Conservation (phyloP, 2,113 vertebrate species). For the Scytalopus superciliaris region DNA sequence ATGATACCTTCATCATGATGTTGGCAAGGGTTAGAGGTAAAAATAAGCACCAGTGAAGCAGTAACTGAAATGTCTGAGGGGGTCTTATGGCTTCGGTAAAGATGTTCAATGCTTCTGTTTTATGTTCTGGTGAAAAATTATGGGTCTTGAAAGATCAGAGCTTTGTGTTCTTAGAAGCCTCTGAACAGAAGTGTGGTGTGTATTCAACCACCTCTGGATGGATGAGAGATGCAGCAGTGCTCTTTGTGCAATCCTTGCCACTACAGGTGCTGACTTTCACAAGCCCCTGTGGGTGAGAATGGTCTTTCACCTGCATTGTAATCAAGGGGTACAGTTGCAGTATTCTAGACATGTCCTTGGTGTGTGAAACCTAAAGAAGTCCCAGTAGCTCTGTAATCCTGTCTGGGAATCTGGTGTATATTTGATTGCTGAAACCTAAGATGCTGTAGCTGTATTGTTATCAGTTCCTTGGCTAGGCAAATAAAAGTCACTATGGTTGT, state of each 20-base stretch:
- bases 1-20: not conserved
- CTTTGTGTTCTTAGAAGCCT: not conserved
- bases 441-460: not conserved
- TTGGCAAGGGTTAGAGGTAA: not conserved
- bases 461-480: not conserved
- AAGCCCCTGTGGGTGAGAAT: not conserved
- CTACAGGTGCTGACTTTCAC: fast-evolving
- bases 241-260: fast-evolving
- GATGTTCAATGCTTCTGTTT: not conserved
- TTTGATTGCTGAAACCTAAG: not conserved
- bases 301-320: not conserved
- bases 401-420: not conserved
- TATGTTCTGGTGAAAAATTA: not conserved
- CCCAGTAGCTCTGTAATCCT: not conserved
- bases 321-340: not conserved
- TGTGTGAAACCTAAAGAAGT: not conserved
- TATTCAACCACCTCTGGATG: not conserved
- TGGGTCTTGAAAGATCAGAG: not conserved
- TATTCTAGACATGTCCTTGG: not conserved
- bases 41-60: not conserved
- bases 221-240: not conserved
- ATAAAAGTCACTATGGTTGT: not conserved
- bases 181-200: not conserved
- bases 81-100: not conserved
- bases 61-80: not conserved